Evolutionary conservation across 2,888 invertebrate species (phyloP).

Genomic region (Boloria euphrosyne): DNA sequence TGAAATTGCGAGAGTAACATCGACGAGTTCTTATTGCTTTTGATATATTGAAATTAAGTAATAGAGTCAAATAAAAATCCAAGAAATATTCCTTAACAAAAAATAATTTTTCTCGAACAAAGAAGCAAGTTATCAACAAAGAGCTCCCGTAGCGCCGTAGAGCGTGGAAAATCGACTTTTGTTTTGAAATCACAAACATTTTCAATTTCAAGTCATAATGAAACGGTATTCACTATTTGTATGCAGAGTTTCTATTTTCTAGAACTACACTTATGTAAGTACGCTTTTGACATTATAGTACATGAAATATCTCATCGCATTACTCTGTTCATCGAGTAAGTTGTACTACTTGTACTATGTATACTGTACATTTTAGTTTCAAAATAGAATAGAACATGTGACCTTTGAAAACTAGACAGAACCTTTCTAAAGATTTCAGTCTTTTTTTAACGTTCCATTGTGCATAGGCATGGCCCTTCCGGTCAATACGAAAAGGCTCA

Average conservation of each 20-base stretch:
- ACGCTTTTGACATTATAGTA: background rate
- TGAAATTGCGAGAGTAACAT: background rate
- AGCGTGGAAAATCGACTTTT: conserved; percentile 15
- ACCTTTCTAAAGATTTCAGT: too few relatives aligned
- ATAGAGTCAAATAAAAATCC: too few relatives aligned
- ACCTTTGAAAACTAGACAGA: too few relatives aligned
- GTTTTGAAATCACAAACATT: conserved; percentile 19
- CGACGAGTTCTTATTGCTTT: background rate
- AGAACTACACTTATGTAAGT: conserved; percentile 6
- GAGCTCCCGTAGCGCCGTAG: conserved; percentile 4
- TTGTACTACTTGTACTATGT: too few relatives aligned
- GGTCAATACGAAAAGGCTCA: too few relatives aligned
- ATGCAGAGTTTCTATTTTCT: conserved; percentile 15
- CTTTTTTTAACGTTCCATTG: too few relatives aligned
- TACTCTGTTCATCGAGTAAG: background rate
- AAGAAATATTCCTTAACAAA: background rate
- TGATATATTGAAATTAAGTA: conserved; percentile 1
- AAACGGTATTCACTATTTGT: conserved; percentile 22
- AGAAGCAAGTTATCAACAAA: conserved; percentile 8
- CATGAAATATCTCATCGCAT: background rate
- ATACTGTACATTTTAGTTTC: too few relatives aligned
- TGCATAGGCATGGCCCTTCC: too few relatives aligned
- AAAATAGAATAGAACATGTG: too few relatives aligned
- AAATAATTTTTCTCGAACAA: background rate
- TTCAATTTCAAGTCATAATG: conserved; percentile 23